Evolutionary conservation across 2,113 vertebrate genomes (phyloP).

Genomic region (Nibea coibor): DNA sequence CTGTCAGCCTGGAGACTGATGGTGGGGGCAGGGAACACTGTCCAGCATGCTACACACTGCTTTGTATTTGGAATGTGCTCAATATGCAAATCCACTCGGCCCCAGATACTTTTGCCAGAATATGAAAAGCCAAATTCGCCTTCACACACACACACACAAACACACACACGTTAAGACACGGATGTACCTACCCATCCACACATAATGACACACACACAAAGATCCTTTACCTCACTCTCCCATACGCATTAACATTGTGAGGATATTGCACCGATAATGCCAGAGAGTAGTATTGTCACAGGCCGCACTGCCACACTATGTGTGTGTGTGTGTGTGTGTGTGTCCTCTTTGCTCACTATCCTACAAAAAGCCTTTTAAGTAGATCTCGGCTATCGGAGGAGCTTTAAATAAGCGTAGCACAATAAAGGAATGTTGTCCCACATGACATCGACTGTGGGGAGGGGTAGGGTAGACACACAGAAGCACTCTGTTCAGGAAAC

Average conservation of each 20-base stretch:
- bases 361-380: slow-evolving; percentile 73
- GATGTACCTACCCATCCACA: background rate
- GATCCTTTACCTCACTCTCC: background rate
- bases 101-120: slow-evolving; percentile 45
- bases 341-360: slow-evolving; percentile 52
- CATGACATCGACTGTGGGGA: slow-evolving; percentile 8
- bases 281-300: slow-evolving; percentile 55
- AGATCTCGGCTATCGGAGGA: slow-evolving; percentile 64
- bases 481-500: slow-evolving; percentile 7
- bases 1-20: slow-evolving; percentile 37
- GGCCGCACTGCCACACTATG: slow-evolving; percentile 35
- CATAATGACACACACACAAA: background rate
- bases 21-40: slow-evolving; percentile 47
- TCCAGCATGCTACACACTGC: slow-evolving; percentile 25
- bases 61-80: slow-evolving; percentile 43
- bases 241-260: slow-evolving; percentile 17
- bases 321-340: slow-evolving; percentile 24
- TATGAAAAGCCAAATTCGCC: slow-evolving; percentile 29
- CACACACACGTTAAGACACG: background rate
- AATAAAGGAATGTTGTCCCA: slow-evolving; percentile 39
- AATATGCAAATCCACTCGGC: slow-evolving; percentile 48
- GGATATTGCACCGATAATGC: slow-evolving; percentile 51
- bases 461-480: background rate
- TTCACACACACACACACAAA: background rate
- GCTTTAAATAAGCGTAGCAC: slow-evolving; percentile 62